Evolutionary conservation across 1,140 invertebrate species (phyloP).

Genomic region (Hyles vespertilio): DNA sequence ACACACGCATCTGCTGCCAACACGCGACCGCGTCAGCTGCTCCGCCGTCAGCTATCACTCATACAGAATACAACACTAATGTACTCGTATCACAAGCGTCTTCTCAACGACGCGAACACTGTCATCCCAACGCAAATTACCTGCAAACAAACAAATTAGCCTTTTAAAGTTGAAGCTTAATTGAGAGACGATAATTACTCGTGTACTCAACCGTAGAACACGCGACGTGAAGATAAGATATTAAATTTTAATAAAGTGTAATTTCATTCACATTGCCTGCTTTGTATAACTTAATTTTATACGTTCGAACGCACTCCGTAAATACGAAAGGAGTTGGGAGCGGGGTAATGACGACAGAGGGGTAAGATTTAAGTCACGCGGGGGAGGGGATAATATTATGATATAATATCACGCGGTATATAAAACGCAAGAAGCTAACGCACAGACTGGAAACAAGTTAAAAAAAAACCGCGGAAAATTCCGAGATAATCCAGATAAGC

Average conservation of each 20-base stretch:
- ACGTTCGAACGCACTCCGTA: conserved; percentile 30
- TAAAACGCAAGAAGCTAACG: conserved; percentile 54
- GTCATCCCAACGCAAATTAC: conserved; percentile 34
- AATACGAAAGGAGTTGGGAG: conserved; percentile 1
- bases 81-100: too few species aligned
- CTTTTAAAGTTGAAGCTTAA: conserved; percentile 25
- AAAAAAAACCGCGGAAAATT: conserved; percentile 56
- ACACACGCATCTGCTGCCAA: conserved; percentile 43
- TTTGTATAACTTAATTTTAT: conserved; percentile 41
- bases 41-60: conserved; percentile 11
- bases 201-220: conserved; percentile 22
- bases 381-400: too few species aligned
- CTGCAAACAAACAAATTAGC: conserved; percentile 25
- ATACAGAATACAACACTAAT: not conserved
- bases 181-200: conserved; percentile 40
- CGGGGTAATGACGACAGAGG: too few species aligned
- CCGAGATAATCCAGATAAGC: conserved; percentile 68
- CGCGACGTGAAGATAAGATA: conserved; percentile 37
- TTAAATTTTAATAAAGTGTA: conserved; percentile 57
- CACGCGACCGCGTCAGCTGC: conserved; percentile 18
- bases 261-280: conserved; percentile 22
- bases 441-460: conserved; percentile 54
- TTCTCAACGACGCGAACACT: conserved; percentile 10
- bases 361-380: too few species aligned
- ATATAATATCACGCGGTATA: too few species aligned